Evolutionary conservation across 2,888 invertebrate genomes (phyloP).

Genomic region (Deladenus siricidicola): DNA sequence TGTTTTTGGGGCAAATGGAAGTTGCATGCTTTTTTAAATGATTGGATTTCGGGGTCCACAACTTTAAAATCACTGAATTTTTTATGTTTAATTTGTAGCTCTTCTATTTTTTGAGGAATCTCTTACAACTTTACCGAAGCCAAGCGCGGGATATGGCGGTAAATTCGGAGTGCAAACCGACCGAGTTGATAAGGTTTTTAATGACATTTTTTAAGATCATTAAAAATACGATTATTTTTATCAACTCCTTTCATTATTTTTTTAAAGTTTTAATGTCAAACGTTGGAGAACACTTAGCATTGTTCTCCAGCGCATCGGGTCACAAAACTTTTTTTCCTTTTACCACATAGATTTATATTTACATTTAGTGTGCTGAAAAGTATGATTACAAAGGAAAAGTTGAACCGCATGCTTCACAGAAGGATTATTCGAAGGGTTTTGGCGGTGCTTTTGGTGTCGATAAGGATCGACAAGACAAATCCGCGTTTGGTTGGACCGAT

Average conservation of each 20-base stretch:
- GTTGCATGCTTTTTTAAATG: too few relatives aligned
- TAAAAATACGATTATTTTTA: too few relatives aligned
- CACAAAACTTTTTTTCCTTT: too few relatives aligned
- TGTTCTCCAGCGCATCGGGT: too few relatives aligned
- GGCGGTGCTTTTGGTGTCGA: constrained; percentile 28
- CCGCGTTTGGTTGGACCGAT: constrained; percentile 73
- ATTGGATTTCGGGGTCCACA: neutral
- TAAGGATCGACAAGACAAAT: constrained; percentile 62
- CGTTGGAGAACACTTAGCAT: too few relatives aligned
- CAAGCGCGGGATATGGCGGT: constrained; percentile 56
- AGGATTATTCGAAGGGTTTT: constrained; percentile 27
- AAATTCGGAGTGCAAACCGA: constrained; percentile 54
- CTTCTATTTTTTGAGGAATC: constrained; percentile 15
- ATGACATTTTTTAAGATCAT: too few relatives aligned
- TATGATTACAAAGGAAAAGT: constrained; percentile 64
- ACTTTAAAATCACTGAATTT: neutral
- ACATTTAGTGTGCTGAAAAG: constrained; percentile 27
- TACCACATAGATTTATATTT: too few relatives aligned
- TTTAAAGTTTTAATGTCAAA: too few relatives aligned
- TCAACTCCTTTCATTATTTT: too few relatives aligned
- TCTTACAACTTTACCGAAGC: constrained; percentile 34
- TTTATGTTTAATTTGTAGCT: neutral
- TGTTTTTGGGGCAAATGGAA: too few relatives aligned
- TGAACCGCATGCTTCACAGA: constrained; percentile 65
- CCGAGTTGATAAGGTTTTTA: constrained; percentile 39